These are phyloP conservation scores for Drosophila trichaetosa DNA, from an alignment of 2,888 invertebrate genomes.

Conservation along the genomic window DNA sequence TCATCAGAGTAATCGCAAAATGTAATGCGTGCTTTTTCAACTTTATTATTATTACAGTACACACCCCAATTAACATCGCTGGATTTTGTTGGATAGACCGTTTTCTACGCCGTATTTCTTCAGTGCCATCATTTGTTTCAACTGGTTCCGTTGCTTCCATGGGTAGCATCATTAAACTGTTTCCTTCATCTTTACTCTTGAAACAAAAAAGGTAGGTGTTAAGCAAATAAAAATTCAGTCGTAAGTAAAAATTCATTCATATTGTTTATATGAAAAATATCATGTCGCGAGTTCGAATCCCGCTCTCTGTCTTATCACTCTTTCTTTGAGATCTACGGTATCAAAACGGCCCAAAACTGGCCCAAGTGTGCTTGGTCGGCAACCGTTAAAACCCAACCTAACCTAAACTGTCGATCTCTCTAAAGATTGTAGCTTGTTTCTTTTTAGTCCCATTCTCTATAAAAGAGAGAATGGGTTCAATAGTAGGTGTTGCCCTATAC, in stretches of 20 bases:
- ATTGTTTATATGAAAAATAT: too few relatives aligned
- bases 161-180: conserved; percentile 84
- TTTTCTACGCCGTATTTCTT: conserved; percentile 74
- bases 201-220: conserved; percentile 4
- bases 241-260: neutral
- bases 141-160: conserved; percentile 78
- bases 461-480: neutral
- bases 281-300: too few relatives aligned
- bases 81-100: conserved; percentile 38
- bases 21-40: neutral
- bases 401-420: too few relatives aligned
- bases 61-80: conserved; percentile 19
- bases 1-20: neutral
- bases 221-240: neutral
- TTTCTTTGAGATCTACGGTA: too few relatives aligned
- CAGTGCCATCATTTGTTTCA: conserved; percentile 54
- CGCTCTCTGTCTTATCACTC: too few relatives aligned
- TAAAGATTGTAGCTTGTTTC: neutral
- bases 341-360: too few relatives aligned
- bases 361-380: too few relatives aligned
- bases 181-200: conserved; percentile 73
- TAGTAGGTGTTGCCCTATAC: neutral
- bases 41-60: neutral
- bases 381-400: too few relatives aligned
- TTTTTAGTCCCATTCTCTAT: neutral